Base-by-base conservation (phyloP, 2,888 invertebrate genomes). In the Ennomos erosarius region DNA sequence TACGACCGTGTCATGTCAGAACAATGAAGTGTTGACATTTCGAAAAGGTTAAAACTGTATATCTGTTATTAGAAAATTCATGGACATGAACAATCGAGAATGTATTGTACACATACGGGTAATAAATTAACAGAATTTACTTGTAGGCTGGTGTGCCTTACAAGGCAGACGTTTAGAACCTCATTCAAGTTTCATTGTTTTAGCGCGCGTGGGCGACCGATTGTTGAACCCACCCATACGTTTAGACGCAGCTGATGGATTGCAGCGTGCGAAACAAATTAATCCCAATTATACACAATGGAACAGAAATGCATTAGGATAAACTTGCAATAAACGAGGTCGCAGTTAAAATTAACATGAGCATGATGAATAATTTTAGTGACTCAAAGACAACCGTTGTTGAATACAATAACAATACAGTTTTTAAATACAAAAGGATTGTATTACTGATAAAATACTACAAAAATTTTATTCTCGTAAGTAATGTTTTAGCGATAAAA, bases 191-290 rank as follows among this genome's bases (percentile, higher is more conserved):
- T 70, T 75, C 76, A 88, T 88, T 88, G 89, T 89, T 83, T 84
- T 70, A 78, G 67, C 49, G 52, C 62, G 78, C 79, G 88, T 87
- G 82, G 87, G 87, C 68, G 81, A 81, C 72, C 75, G 76, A 83
- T 82, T 84, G 84, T 84, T 86, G 87, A 87, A 87, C 87, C 87
- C 87, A 87, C 89, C 70, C 71, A 75, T 71, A 70, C 71, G 70
- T 76, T 80, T 76, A 73, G 64, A 65, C 54, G 68, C 70, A 70
- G 61, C 71, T 84, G 81, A 87, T 85, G 76, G 82, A 87, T 86
- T 84, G 81, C 85, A 84, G 68, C 75, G 79, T 79, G 77, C 76
- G 75, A 82, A 79, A 76, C 80, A 69, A 82, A 88, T 88, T 84
- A 84, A 83, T 84, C 81, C 81, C 80, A 84, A 84, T 86, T 82